Base-by-base conservation (phyloP, 92 coral and sea anemone species). In the Diadumene lineata region DNA sequence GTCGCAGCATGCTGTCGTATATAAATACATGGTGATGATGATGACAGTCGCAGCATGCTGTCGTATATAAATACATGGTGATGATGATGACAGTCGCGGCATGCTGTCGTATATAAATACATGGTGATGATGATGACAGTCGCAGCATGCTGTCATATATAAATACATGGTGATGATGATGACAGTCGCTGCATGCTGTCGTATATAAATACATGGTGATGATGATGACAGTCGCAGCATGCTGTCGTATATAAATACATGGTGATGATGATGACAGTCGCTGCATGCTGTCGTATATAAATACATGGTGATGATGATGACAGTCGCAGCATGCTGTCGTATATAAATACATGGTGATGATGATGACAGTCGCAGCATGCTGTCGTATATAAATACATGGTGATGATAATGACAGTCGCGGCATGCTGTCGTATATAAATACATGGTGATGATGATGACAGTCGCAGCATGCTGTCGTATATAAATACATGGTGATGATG, bases 81-180 rank as follows among this genome's bases (percentile, higher is more conserved):
- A 31, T 68, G 73, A 31, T 25, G 24, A 68, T 68, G 53, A 18
- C 70, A 70, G 26, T n/a, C n/a, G n/a, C n/a, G n/a, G n/a, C n/a
- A n/a, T n/a, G n/a, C n/a, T n/a, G n/a, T n/a, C n/a, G n/a, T n/a
- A n/a, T n/a, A n/a, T n/a, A n/a, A n/a, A n/a, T n/a, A n/a, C n/a
- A n/a, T 70, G 75, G 33, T 44, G 38, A 25, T 31, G 69, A 33
- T 70, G 10, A 38, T 38, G 13, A 13, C 48, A 38, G 48, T 38
- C 6, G 78, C 22, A 56, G 76, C 15, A 56, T 18, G 78, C 13
- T 72, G 13, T 1, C 21, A 56, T 72, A 13, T 22, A 19, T 72
- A n/a, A 18, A n/a, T n/a, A n/a, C n/a, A n/a, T n/a, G n/a, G n/a
- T n/a, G n/a, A n/a, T n/a, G n/a, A n/a, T n/a, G n/a, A n/a, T n/a